A percentile compares a stretch with the other conserved stretches of the same genome.
Conservation (phyloP, 2,113 vertebrate genomes). For the Mobula birostris region DNA sequence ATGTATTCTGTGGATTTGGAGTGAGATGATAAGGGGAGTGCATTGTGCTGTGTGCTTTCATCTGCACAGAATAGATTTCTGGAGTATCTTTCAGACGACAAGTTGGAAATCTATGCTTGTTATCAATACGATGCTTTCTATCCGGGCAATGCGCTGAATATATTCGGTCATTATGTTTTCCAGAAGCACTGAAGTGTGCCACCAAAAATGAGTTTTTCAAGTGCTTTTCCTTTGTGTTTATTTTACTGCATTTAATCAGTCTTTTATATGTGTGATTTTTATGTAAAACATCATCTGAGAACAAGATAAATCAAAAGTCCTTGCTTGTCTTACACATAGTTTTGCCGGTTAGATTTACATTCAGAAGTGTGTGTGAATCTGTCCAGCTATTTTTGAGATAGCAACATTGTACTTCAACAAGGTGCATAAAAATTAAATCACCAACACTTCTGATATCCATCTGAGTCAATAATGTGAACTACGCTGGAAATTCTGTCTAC, state of each 20-base stretch:
- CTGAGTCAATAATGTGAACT: neutral
- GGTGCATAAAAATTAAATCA: neutral
- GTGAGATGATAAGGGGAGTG: neutral
- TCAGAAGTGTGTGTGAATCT: neutral
- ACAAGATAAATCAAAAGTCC: neutral
- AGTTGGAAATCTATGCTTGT: slow-evolving; percentile 9
- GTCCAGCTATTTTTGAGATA: neutral
- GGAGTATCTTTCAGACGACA: neutral
- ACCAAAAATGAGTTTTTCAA: slow-evolving; percentile 8
- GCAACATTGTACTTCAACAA: neutral
- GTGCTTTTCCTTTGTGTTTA: neutral
- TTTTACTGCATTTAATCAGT: slow-evolving; percentile 1
- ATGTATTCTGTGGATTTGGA: neutral
- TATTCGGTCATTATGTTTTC: slow-evolving; percentile 11
- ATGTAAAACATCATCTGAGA: neutral
- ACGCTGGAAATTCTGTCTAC: neutral
- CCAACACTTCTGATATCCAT: neutral
- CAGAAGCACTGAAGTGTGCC: neutral
- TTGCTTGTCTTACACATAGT: neutral
- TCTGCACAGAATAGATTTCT: neutral
- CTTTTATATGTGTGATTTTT: neutral
- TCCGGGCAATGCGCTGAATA: neutral
- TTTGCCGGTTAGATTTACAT: neutral
- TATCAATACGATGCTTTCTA: neutral
- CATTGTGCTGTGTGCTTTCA: neutral